A percentile compares a stretch with the other conserved stretches of the same genome.
Evolutionary conservation across 2,888 invertebrate species (phyloP).

Genomic region (Diploptera punctata): DNA sequence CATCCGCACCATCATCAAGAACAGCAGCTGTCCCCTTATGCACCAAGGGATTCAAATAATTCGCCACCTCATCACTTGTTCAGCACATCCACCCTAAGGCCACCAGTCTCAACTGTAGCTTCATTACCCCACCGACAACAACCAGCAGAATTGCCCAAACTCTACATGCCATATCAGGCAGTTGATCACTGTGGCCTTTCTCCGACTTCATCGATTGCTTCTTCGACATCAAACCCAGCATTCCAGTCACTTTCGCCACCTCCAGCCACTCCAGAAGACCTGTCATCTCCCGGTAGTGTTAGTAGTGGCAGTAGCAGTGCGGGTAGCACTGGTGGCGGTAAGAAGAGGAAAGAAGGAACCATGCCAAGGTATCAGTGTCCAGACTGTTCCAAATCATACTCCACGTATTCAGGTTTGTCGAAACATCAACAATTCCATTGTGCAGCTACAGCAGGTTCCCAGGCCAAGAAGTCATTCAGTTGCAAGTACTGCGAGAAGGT

Average conservation of each 20-base stretch:
- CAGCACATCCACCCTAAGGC: background rate
- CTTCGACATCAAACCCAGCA: slow-evolving; percentile 49
- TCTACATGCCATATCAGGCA: slow-evolving; percentile 51
- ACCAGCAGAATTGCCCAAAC: slow-evolving; percentile 48
- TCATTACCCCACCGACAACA: slow-evolving; percentile 40
- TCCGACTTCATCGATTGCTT: slow-evolving; percentile 52
- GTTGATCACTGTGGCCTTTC: slow-evolving; percentile 55
- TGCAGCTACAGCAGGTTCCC: slow-evolving; percentile 80
- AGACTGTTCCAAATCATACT: slow-evolving; percentile 94
- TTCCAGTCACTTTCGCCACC: slow-evolving; percentile 62
- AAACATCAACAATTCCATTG: slow-evolving; percentile 98
- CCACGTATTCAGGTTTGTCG: slow-evolving; percentile 92
- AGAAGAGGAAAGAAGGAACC: slow-evolving; percentile 58
- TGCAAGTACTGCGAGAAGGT: slow-evolving; percentile 97
- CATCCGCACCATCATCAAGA: slow-evolving; percentile 38
- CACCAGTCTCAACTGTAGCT: slow-evolving; percentile 32
- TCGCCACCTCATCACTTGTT: slow-evolving; percentile 44
- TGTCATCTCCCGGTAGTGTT: slow-evolving; percentile 55
- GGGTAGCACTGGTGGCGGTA: slow-evolving; percentile 51
- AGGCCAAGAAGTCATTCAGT: slow-evolving; percentile 89
- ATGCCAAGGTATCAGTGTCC: slow-evolving; percentile 86
- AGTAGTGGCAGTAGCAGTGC: slow-evolving; percentile 54
- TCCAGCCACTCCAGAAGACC: slow-evolving; percentile 54
- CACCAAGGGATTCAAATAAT: slow-evolving; percentile 44
- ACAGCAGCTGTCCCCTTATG: slow-evolving; percentile 45